Evolutionary conservation across 2,888 invertebrate species (phyloP).

Genomic region (Thereva nobilitata): DNA sequence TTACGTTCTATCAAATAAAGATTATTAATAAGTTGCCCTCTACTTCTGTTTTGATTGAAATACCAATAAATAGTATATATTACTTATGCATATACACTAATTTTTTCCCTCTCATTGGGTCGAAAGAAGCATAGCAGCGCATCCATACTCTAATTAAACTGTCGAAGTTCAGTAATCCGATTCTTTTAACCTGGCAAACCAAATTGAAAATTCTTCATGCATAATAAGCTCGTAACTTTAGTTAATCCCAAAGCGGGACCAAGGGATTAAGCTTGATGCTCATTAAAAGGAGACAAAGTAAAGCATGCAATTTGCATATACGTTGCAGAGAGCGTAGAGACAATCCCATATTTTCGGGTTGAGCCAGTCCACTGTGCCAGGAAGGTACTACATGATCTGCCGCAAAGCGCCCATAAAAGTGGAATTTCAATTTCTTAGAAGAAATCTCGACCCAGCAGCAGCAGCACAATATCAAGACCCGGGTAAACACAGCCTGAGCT

Average conservation of each 20-base stretch:
- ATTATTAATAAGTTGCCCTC: no score
- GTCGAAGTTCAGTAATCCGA: no score
- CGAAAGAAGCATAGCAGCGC: no score
- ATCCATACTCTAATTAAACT: no score
- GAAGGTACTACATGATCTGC: neutral
- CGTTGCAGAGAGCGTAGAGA: slow-evolving; percentile 3
- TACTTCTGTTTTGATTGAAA: no score
- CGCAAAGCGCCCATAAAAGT: slow-evolving; percentile 16
- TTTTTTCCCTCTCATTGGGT: no score
- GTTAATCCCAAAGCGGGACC: slow-evolving; percentile 21
- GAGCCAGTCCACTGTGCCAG: neutral
- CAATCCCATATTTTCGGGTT: slow-evolving; percentile 31
- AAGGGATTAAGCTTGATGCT: slow-evolving; percentile 12
- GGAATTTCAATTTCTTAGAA: slow-evolving; percentile 30
- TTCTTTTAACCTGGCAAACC: no score
- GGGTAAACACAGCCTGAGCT: neutral
- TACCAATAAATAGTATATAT: no score
- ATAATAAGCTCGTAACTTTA: slow-evolving; percentile 27
- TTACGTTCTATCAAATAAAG: no score
- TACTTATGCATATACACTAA: no score
- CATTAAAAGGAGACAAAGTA: neutral
- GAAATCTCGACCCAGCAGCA: neutral
- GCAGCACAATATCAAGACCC: no score
- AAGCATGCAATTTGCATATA: slow-evolving; percentile 27
- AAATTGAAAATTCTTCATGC: no score